Evolutionary conservation across 2,797 vertebrate genomes (phyloP), one percentile per base, ranked within the genome.

Genomic region (Polyboroides typus): DNA sequence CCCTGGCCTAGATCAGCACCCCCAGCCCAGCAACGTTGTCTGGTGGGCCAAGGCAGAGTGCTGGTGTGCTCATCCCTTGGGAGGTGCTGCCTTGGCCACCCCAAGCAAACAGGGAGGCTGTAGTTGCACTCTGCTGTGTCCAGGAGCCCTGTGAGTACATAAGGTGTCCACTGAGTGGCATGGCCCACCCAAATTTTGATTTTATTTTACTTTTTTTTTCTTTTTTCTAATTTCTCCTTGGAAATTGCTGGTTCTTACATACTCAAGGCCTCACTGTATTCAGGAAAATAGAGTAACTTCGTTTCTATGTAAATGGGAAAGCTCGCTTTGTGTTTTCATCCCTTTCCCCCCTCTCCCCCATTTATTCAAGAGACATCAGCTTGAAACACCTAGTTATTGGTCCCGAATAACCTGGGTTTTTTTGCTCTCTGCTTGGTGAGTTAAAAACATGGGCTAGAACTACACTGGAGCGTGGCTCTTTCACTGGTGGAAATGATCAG

Each of bases 21-120:
- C 71, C 18, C 11, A 12, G 1, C 38, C 34, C 0, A 0, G 38
- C 81, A 59, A 0, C 0, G 5, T 12, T 67, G 56, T 22, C 50
- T 66, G 27, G 9, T 27, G 63, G 34, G 45, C 34, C 50, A 22
- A 10, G 70, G 52, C 52, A 48, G 42, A 1, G 0, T 48, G 59
- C 10, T 53, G 36, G 40, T 40, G 29, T n/a, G 47, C 40, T 50
- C 3, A 1, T 47, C 31, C 76, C 23, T 22, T 15, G 31, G 29
- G 56, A 52, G 17, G 42, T 60, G 52, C 70, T 72, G 71, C 48
- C 19, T 16, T 26, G n/a, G 44, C 45, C 53, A 34, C 34, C 27
- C 45, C 12, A 13, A 27, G 78, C 29, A 29, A 74, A 47, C 52
- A 23, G 36, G 22, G 44, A 34, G 56, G 72, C 81, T 60, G 21